Percentiles rank a stretch among this genome's conserved stretches.
phyloP scores from a whole-genome alignment of 2,113 vertebrate genomes.

The Desmodus rotundus region DNA sequence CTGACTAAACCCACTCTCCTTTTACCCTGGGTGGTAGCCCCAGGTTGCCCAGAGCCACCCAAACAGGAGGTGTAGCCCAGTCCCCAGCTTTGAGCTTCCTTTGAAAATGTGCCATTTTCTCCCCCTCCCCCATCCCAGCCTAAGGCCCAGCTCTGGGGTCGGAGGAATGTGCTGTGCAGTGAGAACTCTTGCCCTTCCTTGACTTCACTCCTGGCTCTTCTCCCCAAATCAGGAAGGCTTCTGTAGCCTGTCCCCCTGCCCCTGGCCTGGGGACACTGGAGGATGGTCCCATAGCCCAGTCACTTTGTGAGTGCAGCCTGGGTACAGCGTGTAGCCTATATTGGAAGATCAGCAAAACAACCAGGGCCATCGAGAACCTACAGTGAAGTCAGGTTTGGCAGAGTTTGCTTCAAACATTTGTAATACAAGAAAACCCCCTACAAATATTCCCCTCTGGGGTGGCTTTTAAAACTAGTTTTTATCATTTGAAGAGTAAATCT shows the following conservation, averaged over 20 bases:
- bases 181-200: background rate
- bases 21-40: background rate
- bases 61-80: background rate
- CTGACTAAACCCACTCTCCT: background rate
- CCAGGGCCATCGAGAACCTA: background rate
- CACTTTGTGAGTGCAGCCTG: background rate
- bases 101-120: background rate
- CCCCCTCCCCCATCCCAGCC: rapidly evolving
- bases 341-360: background rate
- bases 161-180: background rate
- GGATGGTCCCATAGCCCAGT: background rate
- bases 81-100: background rate
- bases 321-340: rapidly evolving
- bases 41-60: background rate
- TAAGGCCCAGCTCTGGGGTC: background rate
- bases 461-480: constrained; percentile 43
- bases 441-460: background rate
- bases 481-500: constrained; percentile 25
- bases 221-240: background rate
- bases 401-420: background rate
- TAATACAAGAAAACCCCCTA: background rate
- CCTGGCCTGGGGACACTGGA: rapidly evolving
- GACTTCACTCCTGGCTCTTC: background rate
- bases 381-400: background rate
- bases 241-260: background rate